phyloP scores from a whole-genome alignment of 2,888 invertebrate species.

The Eristalis arbustorum region DNA sequence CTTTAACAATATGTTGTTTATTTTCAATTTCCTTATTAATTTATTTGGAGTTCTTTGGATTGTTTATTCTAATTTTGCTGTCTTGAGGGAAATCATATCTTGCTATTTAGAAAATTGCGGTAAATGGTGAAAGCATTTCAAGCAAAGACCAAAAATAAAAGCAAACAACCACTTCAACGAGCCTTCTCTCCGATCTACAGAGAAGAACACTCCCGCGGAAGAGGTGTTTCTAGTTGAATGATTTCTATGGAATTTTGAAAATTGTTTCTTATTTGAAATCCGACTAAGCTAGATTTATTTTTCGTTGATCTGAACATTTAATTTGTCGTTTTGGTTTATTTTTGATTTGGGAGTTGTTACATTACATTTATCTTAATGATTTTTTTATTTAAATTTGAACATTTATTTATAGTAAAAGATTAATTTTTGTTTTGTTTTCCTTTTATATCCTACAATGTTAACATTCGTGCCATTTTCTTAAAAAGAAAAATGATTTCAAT shows the following conservation, averaged over 20 bases:
- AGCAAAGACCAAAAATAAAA: not conserved
- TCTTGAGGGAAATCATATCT: not conserved
- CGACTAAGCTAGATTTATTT: slow-evolving; percentile 1
- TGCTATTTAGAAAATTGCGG: not conserved
- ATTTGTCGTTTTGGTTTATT: slow-evolving; percentile 3
- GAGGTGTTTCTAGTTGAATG: not conserved
- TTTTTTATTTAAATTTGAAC: slow-evolving; percentile 32
- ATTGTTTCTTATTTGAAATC: not conserved
- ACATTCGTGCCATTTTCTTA: slow-evolving; percentile 42
- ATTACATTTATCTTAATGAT: not conserved
- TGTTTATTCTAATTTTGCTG: not conserved
- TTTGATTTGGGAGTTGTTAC: slow-evolving; percentile 1
- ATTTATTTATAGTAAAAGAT: slow-evolving; percentile 25
- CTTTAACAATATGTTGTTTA: slow-evolving; percentile 6
- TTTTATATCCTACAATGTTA: slow-evolving; percentile 60
- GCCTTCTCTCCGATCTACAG: not conserved
- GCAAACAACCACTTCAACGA: not conserved
- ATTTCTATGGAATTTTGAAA: not conserved
- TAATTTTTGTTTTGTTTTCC: not conserved
- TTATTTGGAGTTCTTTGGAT: not conserved
- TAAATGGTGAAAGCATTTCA: not conserved
- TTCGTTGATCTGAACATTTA: slow-evolving; percentile 58
- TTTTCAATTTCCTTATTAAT: not conserved
- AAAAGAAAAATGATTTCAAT: not conserved
- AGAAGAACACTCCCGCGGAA: not conserved